Evolutionary conservation across 2,113 vertebrate genomes (phyloP), one percentile per base, ranked within the genome.

Genomic region (Noturus placidus): DNA sequence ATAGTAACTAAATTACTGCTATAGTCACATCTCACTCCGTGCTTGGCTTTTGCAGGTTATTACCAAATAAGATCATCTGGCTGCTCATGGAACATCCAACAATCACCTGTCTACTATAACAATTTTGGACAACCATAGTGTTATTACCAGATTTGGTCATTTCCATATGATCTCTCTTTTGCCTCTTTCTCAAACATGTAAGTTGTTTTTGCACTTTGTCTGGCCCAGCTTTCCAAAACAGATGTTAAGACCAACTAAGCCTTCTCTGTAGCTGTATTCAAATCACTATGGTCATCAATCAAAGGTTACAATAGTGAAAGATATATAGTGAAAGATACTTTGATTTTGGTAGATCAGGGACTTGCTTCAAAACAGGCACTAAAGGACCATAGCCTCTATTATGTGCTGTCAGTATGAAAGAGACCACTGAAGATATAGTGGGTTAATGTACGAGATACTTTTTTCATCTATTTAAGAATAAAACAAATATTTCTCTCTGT

Each of bases 381-480:
- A 27, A 76, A 27, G 13, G 46, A 30, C 50, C 76, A 54, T 30
- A 30, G 27, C 27, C 27, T 54, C 76, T 30, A 52, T 50, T 5
- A 50, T 22, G 38, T 27, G 22, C 70, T 38, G 19, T 74, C 70
- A 25, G 25, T 76, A 46, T 46, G 84, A 87, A 67, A 88, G 59
- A 88, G 84, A 46, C 25, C 50, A 76, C 54, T 63, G 27, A 79
- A 77, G 59, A 88, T 74, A 74, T 35, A 85, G 65, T 67, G n/a
- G 72, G 69, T 59, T 84, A 89, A 88, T 90, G 86, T 88, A 90
- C 77, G 27, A 93, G 91, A 89, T 30, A 1, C 11, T 46, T 77
- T 74, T 94, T 93, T 93, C 91, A 92, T 94, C 91, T 92, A 95
- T 94, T 94, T 94, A 89, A 93, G 92, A 92, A 94, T 93, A 92